Evolutionary conservation across 2,113 vertebrate species (phyloP), one percentile per base, ranked within the genome.

Genomic region (Ailuropoda melanoleuca): DNA sequence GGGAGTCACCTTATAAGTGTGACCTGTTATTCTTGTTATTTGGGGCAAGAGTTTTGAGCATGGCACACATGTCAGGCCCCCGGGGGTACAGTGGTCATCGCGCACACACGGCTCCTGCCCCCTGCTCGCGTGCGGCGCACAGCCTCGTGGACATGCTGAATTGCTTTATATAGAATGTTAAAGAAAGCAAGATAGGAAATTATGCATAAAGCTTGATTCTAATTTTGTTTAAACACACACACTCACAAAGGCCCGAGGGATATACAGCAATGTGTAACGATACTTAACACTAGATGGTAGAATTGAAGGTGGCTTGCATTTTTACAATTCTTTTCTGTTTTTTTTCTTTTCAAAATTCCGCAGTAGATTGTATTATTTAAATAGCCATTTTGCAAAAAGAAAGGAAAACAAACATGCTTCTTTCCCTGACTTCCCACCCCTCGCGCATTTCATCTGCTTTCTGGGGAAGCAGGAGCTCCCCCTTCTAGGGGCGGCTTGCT

Each of bases 191-290:
- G 23, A 55, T 94, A 84, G 85, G 93, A 96, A 93, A 75, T 81
- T 96, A 95, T 97, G 96, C 97, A 96, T 48, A 90, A 90, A 97
- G 92, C 88, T 66, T 24, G 93, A 90, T 91, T 93, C 96, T 96
- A 94, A 97, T 97, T 97, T 94, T 93, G 94, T 96, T 95, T 81
- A 95, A 98, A 96, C 97, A 97, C 96, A 96, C 90, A 92, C 91
- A 75, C 88, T 96, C 85, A 48, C 89, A 90, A 89, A 97, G 87
- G 94, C 96, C 95, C 12, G 2, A 78, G 94, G 96, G 90, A 90
- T 34, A 82, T 1, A 95, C 70, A 72, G 70, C 85, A 88, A 83
- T 82, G 78, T 39, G 62, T 26, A 96, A 70, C 1, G 23, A 85
- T 34, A 93, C 90, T 87, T 96, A 96, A 89, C 83, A 62, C 70